Percentiles rank a stretch among this genome's conserved stretches.
Conservation (phyloP, 2,113 vertebrate genomes). For the Platichthys stellatus region DNA sequence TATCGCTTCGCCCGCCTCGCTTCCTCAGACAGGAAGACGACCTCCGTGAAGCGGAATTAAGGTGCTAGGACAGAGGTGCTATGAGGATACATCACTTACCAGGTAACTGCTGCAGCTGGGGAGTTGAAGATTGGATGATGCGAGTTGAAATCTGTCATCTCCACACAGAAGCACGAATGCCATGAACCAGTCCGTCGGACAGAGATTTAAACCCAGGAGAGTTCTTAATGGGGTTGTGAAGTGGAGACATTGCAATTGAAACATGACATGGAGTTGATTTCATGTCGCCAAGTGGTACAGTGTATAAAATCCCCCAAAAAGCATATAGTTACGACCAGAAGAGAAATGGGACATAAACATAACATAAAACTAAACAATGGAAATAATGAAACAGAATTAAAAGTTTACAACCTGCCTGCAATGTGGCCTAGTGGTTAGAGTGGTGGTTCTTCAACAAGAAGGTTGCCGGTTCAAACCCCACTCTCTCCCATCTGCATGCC, state of each 20-base stretch:
- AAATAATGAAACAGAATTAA: no score
- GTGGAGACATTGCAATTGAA: conserved; percentile 19
- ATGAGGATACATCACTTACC: conserved; percentile 27
- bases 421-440: no score
- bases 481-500: no score
- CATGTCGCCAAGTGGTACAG: neutral
- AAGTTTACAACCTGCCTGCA: no score
- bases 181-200: neutral
- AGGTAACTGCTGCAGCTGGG: neutral
- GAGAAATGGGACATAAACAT: no score
- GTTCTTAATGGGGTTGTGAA: conserved; percentile 11
- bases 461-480: no score
- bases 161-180: neutral
- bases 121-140: neutral
- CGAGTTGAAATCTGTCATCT: neutral
- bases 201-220: conserved; percentile 1
- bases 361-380: no score
- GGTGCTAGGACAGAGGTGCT: conserved; percentile 6
- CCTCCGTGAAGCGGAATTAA: conserved; percentile 46
- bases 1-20: conserved; percentile 26
- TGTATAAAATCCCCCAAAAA: neutral
- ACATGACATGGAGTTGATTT: conserved; percentile 1
- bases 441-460: no score
- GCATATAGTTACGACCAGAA: neutral
- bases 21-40: conserved; percentile 33